Evolutionary conservation across 2,113 vertebrate species (phyloP), one percentile per base, ranked within the genome.

Genomic region (Fulica atra): DNA sequence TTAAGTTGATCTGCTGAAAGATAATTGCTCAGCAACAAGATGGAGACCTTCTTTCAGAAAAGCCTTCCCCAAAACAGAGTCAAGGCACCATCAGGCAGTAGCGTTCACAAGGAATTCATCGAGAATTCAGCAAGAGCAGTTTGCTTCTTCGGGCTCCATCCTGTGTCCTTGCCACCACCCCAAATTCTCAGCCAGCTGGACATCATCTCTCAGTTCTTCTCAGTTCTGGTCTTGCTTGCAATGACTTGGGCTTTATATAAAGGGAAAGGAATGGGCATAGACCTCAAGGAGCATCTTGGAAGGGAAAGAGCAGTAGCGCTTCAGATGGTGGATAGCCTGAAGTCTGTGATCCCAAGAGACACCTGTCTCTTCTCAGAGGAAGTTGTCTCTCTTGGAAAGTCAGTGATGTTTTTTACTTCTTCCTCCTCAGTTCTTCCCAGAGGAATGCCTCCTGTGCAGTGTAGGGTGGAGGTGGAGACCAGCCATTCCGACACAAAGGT

Each of bases 351-450:
- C 35, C 79, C 23, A 6, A 51, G 61, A 48, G 48, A 50, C 48
- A 46, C 7, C 10, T 0, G 0, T 25, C 56, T 69, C 13, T 11
- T 92, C 21, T 19, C 1, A 0, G 69, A 26, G 35, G 57, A 64
- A 60, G 36, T 4, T 61, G 21, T 36, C n/a, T 64, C 26, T 46
- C 80, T 66, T 61, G 38, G 51, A 84, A 89, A 80, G 61, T 7
- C 48, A 53, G 63, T 1, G 33, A 21, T 36, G 57, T n/a, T 44
- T 91, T 46, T n/a, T 82, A n/a, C 60, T 87, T 65, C 51, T 76
- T 64, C 60, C 19, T 51, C 14, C 51, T 2, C 13, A 8, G 29
- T 7, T 38, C 46, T 64, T 61, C 35, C 72, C 54, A 14, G 66
- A 77, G 57, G 81, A 80, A 74, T 81, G 15, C 19, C 11, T 48